Evolutionary conservation across 2,797 vertebrate genomes (phyloP).

Genomic region (Corythornis leucogaster): DNA sequence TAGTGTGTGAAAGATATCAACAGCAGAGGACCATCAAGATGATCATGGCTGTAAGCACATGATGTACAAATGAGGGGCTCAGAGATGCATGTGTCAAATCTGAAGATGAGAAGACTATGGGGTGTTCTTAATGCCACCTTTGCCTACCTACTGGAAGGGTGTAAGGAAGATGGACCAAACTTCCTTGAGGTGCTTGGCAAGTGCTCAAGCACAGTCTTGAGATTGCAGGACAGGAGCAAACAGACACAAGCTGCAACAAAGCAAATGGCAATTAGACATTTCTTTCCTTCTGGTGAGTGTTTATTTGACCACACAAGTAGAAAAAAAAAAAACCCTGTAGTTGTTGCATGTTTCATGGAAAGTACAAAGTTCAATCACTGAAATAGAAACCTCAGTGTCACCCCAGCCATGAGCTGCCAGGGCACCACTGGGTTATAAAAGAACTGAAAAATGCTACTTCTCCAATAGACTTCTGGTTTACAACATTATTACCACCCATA

Average conservation of each 20-base stretch:
- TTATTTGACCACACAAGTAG: not conserved
- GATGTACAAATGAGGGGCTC: not conserved
- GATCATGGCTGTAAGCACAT: not conserved
- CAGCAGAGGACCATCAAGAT: not conserved
- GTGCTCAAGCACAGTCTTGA: not conserved
- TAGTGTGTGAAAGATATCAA: not conserved
- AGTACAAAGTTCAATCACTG: not conserved
- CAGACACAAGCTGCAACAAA: not conserved
- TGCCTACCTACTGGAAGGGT: not conserved
- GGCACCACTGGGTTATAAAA: not conserved
- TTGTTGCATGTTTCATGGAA: not conserved
- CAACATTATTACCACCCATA: not conserved
- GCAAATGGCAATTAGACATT: not conserved
- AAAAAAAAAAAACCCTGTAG: not conserved
- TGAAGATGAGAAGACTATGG: not conserved
- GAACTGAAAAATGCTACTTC: not conserved
- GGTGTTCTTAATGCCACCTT: not conserved
- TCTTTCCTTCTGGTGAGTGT: not conserved
- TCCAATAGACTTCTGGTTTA: not conserved
- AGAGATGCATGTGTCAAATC: not conserved
- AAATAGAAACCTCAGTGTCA: not conserved
- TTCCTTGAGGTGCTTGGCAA: not conserved
- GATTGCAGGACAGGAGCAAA: not conserved
- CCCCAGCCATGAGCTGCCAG: not conserved
- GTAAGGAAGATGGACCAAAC: not conserved